Conservation (phyloP, 2,113 vertebrate genomes). For the Sclerurus mexicanus region DNA sequence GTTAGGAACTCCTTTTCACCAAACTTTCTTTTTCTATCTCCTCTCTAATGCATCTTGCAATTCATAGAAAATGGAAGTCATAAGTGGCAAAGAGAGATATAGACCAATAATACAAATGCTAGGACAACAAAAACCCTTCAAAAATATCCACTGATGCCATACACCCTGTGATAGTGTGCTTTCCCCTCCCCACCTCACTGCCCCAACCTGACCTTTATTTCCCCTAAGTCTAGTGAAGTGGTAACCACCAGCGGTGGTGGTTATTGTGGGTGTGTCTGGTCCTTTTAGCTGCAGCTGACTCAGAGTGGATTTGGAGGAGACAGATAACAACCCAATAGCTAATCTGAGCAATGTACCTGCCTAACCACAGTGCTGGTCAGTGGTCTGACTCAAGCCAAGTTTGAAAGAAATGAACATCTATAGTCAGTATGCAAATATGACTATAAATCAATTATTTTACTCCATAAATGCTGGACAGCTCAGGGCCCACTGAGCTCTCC, state of each 20-base stretch:
- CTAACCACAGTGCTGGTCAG: fast-evolving
- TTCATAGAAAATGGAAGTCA: neutral
- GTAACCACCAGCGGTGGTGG: neutral
- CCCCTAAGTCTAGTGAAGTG: too few species aligned
- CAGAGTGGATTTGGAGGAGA: neutral
- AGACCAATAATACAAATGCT: neutral
- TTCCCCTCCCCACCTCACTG: neutral
- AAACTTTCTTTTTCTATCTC: neutral
- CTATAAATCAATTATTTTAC: neutral
- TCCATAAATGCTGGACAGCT: neutral
- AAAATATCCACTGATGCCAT: neutral
- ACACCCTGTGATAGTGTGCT: neutral
- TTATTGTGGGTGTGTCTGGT: neutral
- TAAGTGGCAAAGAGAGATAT: neutral
- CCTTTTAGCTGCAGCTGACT: neutral
- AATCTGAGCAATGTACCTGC: neutral
- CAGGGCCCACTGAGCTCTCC: neutral
- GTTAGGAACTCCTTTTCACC: neutral
- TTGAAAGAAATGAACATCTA: neutral
- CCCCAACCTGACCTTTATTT: neutral
- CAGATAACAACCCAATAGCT: neutral
- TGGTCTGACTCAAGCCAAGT: neutral
- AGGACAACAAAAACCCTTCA: neutral
- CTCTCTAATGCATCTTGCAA: neutral
- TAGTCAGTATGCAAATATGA: neutral